Evolutionary conservation across 2,113 vertebrate genomes (phyloP).

Genomic region (Apeltes quadracus): DNA sequence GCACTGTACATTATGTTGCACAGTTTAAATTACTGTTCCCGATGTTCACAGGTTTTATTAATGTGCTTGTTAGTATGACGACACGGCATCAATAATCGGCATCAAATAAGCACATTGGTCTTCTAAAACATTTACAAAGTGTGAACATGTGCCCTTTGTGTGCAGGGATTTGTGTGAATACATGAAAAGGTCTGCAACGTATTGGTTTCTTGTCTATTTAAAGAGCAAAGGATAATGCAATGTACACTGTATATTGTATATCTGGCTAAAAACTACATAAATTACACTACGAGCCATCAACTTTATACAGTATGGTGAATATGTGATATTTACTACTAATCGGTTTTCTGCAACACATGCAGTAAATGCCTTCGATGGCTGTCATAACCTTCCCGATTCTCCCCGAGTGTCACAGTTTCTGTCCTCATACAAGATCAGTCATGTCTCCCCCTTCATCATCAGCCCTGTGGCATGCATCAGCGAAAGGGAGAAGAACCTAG

Average conservation of each 20-base stretch:
- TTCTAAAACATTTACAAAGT: constrained; percentile 13
- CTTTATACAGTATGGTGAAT: constrained; percentile 9
- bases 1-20: no score
- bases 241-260: neutral
- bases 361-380: constrained; percentile 29
- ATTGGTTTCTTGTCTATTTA: constrained; percentile 14
- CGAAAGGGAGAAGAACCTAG: constrained; percentile 46
- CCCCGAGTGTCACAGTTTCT: neutral
- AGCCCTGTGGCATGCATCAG: constrained; percentile 43
- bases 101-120: constrained; percentile 30
- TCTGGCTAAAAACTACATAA: neutral
- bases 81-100: constrained; percentile 37
- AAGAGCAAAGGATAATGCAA: neutral
- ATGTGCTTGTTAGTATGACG: constrained; percentile 28
- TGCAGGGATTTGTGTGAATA: neutral
- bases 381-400: constrained; percentile 5
- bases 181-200: neutral
- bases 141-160: neutral
- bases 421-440: constrained; percentile 28
- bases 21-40: constrained; percentile 35
- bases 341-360: constrained; percentile 37
- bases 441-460: constrained; percentile 43
- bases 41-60: constrained; percentile 42
- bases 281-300: constrained; percentile 7
- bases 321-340: constrained; percentile 42